phyloP scores from a whole-genome alignment of 1,140 invertebrate species.

The Drosophila malerkotliana region DNA sequence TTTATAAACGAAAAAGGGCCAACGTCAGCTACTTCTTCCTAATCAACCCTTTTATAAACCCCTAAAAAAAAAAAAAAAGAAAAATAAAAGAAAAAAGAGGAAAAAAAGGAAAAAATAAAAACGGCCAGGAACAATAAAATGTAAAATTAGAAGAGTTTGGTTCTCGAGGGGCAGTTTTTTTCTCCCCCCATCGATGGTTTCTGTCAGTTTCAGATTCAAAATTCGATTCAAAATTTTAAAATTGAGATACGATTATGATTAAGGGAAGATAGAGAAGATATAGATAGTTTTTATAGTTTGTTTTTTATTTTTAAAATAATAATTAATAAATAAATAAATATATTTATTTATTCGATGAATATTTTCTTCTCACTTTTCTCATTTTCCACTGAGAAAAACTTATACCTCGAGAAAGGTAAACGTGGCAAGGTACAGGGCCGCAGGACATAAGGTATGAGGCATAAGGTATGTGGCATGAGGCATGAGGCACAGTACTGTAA shows the following conservation, averaged over 20 bases:
- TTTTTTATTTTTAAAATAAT: no score
- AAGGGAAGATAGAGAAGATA: no score
- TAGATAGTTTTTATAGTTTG: no score
- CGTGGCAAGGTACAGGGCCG: neutral
- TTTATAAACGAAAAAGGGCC: conserved; percentile 1
- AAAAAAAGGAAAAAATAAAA: conserved; percentile 27
- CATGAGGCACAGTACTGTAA: neutral
- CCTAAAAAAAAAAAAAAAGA: conserved; percentile 54
- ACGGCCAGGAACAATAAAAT: conserved; percentile 68
- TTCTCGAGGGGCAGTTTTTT: conserved; percentile 44
- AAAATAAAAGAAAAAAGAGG: conserved; percentile 39
- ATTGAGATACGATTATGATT: no score
- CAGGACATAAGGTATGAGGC: neutral
- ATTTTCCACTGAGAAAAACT: conserved; percentile 7
- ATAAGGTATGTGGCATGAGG: neutral
- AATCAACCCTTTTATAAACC: conserved; percentile 80
- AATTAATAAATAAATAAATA: no score
- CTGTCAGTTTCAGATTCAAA: conserved; percentile 28
- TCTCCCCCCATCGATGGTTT: conserved; percentile 7
- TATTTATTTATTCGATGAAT: no score
- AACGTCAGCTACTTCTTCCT: conserved; percentile 52
- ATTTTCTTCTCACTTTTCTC: no score
- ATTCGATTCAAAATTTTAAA: neutral
- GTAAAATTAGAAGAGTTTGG: conserved; percentile 67
- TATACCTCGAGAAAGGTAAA: conserved; percentile 12